Conservation (phyloP, 2,888 invertebrate genomes). For the Sepiola atlantica region DNA sequence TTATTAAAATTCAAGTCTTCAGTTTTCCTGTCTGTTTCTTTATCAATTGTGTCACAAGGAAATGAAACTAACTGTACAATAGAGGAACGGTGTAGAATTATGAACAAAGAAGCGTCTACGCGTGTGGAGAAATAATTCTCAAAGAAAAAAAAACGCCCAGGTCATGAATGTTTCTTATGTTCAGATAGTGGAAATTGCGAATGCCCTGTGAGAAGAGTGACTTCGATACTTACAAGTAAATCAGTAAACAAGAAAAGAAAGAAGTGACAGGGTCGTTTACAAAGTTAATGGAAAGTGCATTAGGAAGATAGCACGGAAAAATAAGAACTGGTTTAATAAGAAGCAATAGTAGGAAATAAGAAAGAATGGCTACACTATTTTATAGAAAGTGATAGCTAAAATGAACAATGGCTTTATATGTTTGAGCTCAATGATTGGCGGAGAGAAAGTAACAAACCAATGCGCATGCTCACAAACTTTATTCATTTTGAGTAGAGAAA, state of each 20-base stretch:
- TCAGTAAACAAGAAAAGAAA: background rate
- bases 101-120: background rate
- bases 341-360: background rate
- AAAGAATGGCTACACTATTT: background rate
- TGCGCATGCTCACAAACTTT: background rate
- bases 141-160: background rate
- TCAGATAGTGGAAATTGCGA: background rate
- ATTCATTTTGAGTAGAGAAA: background rate
- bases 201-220: background rate
- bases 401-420: background rate
- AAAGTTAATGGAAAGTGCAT: background rate
- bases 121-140: background rate
- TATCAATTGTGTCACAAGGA: background rate
- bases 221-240: background rate
- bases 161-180: background rate
- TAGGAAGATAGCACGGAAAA: background rate
- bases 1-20: background rate
- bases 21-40: background rate
- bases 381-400: background rate
- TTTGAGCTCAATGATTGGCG: background rate
- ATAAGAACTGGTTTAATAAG: background rate
- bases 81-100: background rate
- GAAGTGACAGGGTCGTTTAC: background rate
- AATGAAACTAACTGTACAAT: background rate
- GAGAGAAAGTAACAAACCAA: background rate